phyloP scores from a whole-genome alignment of 2,888 invertebrate species.

The Tolmerus cingulatus region DNA sequence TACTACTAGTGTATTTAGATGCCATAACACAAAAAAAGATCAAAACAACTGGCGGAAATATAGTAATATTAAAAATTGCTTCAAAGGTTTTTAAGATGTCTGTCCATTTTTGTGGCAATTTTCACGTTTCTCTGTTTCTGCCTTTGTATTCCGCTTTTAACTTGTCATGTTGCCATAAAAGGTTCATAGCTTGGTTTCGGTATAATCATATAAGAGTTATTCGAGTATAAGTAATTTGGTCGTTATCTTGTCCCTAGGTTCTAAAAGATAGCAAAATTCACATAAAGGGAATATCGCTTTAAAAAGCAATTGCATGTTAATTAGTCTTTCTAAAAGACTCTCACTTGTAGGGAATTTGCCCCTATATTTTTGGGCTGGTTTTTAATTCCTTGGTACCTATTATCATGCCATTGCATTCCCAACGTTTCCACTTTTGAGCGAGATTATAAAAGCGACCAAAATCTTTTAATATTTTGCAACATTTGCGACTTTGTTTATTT shows the following conservation, averaged over 20 bases:
- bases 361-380: background rate
- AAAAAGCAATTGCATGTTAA: background rate
- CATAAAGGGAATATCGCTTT: background rate
- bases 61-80: too few species aligned
- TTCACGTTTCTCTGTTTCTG: too few species aligned
- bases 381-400: background rate
- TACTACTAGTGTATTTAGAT: too few species aligned
- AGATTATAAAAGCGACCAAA: background rate
- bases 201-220: background rate
- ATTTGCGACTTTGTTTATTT: slow-evolving; percentile 19
- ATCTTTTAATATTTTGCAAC: background rate
- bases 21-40: too few species aligned
- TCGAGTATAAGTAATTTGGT: background rate
- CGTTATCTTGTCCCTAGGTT: background rate
- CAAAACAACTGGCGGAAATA: too few species aligned
- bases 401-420: background rate
- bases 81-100: too few species aligned
- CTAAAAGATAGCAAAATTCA: background rate
- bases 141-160: background rate
- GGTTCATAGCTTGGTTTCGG: background rate
- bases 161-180: background rate
- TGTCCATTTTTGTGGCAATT: too few species aligned
- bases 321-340: background rate
- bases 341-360: background rate
- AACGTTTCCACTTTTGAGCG: background rate